These are phyloP conservation scores for Thamnophis sirtalis DNA, from an alignment of 2,113 vertebrate genomes.

Conservation along the genomic window DNA sequence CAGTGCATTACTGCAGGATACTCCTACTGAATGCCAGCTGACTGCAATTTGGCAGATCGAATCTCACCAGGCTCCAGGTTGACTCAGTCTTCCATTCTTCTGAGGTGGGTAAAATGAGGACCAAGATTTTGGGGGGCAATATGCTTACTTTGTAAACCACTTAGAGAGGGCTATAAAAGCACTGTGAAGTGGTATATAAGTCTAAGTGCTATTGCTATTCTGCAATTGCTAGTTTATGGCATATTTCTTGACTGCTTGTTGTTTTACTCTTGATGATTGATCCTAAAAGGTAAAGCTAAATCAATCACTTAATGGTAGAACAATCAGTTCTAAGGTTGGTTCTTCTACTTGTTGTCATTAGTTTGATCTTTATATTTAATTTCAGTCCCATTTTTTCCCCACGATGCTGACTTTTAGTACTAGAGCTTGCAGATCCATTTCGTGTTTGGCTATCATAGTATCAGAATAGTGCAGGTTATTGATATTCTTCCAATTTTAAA, in stretches of 20 bases:
- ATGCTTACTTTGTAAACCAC: too few relatives aligned
- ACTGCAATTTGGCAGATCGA: too few relatives aligned
- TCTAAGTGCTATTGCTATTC: neutral
- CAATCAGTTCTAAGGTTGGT: neutral
- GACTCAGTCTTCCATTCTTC: too few relatives aligned
- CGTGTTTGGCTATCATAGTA: neutral
- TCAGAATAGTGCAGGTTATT: neutral
- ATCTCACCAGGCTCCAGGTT: too few relatives aligned
- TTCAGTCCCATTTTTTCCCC: neutral
- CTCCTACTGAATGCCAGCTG: too few relatives aligned
- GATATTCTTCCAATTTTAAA: neutral
- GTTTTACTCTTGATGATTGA: neutral
- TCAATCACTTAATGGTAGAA: neutral
- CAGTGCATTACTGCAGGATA: too few relatives aligned
- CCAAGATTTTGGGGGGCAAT: too few relatives aligned
- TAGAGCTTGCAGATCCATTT: neutral
- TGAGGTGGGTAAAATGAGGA: too few relatives aligned
- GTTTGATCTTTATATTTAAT: neutral
- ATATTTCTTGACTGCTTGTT: neutral
- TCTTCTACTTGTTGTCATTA: too few relatives aligned
- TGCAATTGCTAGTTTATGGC: neutral
- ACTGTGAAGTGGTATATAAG: too few relatives aligned
- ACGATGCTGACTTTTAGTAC: neutral
- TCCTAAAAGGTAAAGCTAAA: neutral
- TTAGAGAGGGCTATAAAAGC: too few relatives aligned